phyloP scores from a whole-genome alignment of 2,797 vertebrate genomes.

The Poliocrania exsul region DNA sequence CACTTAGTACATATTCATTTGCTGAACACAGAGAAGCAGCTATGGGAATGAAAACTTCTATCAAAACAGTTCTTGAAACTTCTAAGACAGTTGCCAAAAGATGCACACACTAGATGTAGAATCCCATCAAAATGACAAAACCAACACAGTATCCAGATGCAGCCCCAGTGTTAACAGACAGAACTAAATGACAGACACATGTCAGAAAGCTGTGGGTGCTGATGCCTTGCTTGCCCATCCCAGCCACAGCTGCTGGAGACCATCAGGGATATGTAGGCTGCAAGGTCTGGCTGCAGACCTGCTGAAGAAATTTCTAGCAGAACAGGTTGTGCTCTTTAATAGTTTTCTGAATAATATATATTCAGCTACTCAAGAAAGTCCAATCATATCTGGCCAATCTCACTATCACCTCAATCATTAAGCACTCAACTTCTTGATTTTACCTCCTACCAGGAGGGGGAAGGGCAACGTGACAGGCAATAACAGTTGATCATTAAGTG shows the following conservation, averaged over 20 bases:
- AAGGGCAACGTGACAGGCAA: not conserved
- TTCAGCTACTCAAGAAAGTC: not conserved
- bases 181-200: fast-evolving
- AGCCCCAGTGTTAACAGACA: fast-evolving
- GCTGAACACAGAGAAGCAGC: not conserved
- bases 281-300: not conserved
- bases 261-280: not conserved
- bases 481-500: not conserved
- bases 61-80: not conserved
- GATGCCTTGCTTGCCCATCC: not conserved
- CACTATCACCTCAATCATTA: not conserved
- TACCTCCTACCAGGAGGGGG: not conserved
- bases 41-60: not conserved
- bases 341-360: not conserved
- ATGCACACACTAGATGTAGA: fast-evolving
- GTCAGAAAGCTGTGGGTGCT: fast-evolving
- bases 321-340: not conserved
- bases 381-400: not conserved
- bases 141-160: fast-evolving
- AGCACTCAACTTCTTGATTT: not conserved
- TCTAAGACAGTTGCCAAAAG: not conserved
- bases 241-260: not conserved
- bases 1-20: not conserved
- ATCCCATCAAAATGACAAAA: not conserved
- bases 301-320: not conserved